Conservation (phyloP, 2,888 invertebrate species). For the Polydrusus pterygomalis region DNA sequence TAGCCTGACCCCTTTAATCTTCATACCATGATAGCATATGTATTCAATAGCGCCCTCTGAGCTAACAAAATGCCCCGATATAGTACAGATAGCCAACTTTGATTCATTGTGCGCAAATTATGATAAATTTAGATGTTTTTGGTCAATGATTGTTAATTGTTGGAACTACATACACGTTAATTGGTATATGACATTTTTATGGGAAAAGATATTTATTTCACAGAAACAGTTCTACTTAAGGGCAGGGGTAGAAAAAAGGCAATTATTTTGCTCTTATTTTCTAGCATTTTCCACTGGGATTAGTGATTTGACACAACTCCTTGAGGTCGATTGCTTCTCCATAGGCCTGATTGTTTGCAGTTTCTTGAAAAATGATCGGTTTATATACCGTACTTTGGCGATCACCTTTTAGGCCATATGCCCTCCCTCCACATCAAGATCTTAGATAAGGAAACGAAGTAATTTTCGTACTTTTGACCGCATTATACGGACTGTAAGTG, state of each 20-base stretch:
- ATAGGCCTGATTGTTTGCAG: background rate
- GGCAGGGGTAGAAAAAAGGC: too few relatives aligned
- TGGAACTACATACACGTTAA: slow-evolving; percentile 25
- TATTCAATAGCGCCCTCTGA: background rate
- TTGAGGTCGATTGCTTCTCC: background rate
- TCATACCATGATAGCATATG: too few relatives aligned
- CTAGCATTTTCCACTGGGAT: too few relatives aligned
- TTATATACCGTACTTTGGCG: background rate
- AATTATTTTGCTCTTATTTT: too few relatives aligned
- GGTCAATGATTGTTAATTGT: slow-evolving; percentile 3
- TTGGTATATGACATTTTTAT: too few relatives aligned
- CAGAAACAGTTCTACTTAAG: too few relatives aligned
- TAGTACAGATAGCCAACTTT: background rate
- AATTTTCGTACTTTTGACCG: slow-evolving; percentile 20
- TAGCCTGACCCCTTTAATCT: background rate
- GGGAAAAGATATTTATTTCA: too few relatives aligned
- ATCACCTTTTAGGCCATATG: slow-evolving; percentile 22
- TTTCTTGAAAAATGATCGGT: background rate
- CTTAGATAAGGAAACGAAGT: slow-evolving; percentile 35
- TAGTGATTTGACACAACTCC: too few relatives aligned
- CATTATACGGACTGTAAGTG: slow-evolving; percentile 6
- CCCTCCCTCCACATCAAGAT: slow-evolving; percentile 20
- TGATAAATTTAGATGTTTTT: slow-evolving; percentile 37
- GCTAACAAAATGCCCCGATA: slow-evolving; percentile 8
- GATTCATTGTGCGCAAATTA: slow-evolving; percentile 24